These are phyloP conservation scores for Thamnophis elegans DNA, from an alignment of 2,797 vertebrate genomes.

Conservation along the genomic window DNA sequence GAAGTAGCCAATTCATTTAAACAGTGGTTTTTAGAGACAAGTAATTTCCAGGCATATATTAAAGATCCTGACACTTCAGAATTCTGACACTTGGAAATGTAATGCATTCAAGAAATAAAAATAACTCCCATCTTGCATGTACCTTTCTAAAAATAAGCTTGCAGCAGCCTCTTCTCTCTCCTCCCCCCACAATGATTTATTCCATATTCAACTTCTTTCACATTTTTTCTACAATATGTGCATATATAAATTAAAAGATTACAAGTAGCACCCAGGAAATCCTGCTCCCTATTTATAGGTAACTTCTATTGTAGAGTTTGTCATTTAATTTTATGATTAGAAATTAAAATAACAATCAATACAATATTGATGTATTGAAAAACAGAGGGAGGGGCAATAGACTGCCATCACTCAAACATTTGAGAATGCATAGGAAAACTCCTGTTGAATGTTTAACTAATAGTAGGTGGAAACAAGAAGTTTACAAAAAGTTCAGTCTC, in stretches of 20 bases:
- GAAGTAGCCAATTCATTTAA: not conserved
- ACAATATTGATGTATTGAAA: not conserved
- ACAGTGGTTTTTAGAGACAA: not conserved
- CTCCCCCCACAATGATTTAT: not conserved
- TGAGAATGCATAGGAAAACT: not conserved
- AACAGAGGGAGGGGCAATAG: not conserved
- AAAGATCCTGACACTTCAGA: fast-evolving
- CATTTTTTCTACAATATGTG: not conserved
- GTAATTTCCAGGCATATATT: not conserved
- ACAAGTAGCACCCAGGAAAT: not conserved
- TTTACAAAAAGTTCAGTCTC: not conserved
- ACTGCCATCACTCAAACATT: not conserved
- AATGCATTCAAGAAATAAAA: not conserved
- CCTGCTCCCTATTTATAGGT: not conserved
- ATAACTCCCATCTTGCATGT: not conserved
- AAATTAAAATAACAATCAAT: not conserved
- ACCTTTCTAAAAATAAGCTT: not conserved
- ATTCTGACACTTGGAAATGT: not conserved
- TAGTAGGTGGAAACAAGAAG: not conserved
- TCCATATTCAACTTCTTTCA: not conserved
- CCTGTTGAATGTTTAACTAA: not conserved
- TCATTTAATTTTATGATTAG: not conserved
- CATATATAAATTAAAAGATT: not conserved
- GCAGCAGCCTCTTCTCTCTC: not conserved
- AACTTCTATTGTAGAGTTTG: not conserved